phyloP scores from a whole-genome alignment of 2,113 vertebrate genomes.

The Corythaixoides concolor region DNA sequence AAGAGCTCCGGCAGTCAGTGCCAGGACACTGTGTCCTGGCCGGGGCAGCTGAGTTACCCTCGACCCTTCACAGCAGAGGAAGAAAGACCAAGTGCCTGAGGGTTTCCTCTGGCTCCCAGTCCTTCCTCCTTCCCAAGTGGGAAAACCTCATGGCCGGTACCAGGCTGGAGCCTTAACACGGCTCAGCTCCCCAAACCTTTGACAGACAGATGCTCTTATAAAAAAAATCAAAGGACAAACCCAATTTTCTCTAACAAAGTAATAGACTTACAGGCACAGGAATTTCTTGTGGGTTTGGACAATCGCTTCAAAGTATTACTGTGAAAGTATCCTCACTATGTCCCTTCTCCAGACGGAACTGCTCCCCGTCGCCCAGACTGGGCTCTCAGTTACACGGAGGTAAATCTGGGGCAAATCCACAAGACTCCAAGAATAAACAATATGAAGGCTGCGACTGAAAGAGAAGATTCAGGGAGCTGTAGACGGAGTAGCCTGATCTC shows the following conservation, averaged over 20 bases:
- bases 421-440: background rate
- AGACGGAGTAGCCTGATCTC: background rate
- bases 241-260: background rate
- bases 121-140: background rate
- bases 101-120: background rate
- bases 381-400: background rate
- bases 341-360: background rate
- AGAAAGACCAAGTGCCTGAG: background rate
- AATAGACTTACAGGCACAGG: background rate
- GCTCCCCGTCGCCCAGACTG: background rate
- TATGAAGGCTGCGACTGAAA: background rate
- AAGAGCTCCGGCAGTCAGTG: background rate
- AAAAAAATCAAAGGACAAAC: background rate
- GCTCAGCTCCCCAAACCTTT: background rate
- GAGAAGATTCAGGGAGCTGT: background rate
- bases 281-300: slow-evolving; percentile 45
- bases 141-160: background rate
- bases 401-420: slow-evolving; percentile 8
- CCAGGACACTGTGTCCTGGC: background rate
- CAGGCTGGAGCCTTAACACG: background rate
- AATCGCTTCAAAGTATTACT: background rate
- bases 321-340: background rate
- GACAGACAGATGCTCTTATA: background rate
- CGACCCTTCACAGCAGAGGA: background rate
- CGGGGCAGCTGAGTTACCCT: background rate